phyloP scores from a whole-genome alignment of 2,113 vertebrate species.

The Phocoena sinus region DNA sequence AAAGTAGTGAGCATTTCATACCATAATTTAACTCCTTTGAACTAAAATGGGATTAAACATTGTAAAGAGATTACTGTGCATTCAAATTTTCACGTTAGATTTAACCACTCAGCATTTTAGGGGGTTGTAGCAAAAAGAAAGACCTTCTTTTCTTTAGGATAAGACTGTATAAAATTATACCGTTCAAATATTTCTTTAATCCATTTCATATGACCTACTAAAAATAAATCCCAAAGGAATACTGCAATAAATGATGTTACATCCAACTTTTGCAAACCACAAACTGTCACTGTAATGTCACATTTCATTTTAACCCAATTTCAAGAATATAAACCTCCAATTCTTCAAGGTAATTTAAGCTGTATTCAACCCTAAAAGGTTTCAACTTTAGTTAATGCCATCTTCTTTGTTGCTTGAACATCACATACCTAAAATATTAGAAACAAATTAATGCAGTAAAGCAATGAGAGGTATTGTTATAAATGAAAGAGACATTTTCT shows the following conservation, averaged over 20 bases:
- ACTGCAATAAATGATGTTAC: not conserved
- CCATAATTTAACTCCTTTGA: not conserved
- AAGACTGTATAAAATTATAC: not conserved
- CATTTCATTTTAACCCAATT: conserved; percentile 48
- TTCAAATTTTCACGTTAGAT: not conserved
- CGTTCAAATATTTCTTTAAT: conserved; percentile 29
- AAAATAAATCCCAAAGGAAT: conserved; percentile 45
- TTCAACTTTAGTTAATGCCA: conserved; percentile 34
- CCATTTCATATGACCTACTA: conserved; percentile 15
- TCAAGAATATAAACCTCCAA: conserved; percentile 1
- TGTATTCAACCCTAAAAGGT: conserved; percentile 16
- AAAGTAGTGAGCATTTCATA: not conserved
- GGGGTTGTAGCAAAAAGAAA: not conserved
- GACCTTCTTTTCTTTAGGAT: not conserved
- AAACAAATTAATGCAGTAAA: not conserved
- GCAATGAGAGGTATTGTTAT: not conserved
- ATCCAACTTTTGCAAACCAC: conserved; percentile 21
- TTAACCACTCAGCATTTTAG: not conserved
- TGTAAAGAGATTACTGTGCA: not conserved
- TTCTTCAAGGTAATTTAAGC: conserved; percentile 44
- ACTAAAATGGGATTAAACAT: not conserved
- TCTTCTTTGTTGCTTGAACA: conserved; percentile 1
- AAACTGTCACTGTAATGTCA: conserved; percentile 41
- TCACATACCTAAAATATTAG: not conserved
- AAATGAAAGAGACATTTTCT: conserved; percentile 4